These are phyloP conservation scores for Fistularia commersonii DNA, from an alignment of 2,797 vertebrate species.

Conservation along the genomic window DNA sequence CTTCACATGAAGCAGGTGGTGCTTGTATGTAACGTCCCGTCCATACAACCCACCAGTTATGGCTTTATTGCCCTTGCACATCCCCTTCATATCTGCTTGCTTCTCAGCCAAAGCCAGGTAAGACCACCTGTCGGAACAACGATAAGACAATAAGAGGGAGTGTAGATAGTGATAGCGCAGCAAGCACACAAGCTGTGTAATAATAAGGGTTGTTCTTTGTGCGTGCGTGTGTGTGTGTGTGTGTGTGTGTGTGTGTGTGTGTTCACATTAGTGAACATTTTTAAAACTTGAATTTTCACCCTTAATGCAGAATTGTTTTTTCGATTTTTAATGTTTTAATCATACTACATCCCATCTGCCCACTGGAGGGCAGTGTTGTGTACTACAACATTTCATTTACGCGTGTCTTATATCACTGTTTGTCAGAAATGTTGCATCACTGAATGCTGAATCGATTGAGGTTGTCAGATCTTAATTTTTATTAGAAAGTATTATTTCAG, in stretches of 20 bases:
- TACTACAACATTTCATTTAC: constrained; percentile 11
- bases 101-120: constrained; percentile 59
- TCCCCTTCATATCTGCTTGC: constrained; percentile 69
- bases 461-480: too few relatives aligned
- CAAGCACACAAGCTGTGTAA: constrained; percentile 37
- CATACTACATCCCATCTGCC: constrained; percentile 12
- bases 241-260: neutral
- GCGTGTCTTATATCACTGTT: constrained; percentile 11
- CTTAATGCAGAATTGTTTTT: neutral
- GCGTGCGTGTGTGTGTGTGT: neutral
- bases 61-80: constrained; percentile 76
- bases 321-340: neutral
- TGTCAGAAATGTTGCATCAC: too few relatives aligned
- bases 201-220: constrained; percentile 24
- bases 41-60: constrained; percentile 70
- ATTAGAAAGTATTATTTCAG: too few relatives aligned
- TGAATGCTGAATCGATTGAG: too few relatives aligned
- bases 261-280: too few relatives aligned
- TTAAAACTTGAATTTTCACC: neutral
- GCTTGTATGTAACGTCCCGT: constrained; percentile 63
- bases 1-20: constrained; percentile 74
- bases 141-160: constrained; percentile 63
- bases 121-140: constrained; percentile 74
- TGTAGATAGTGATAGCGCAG: constrained; percentile 41
- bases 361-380: constrained; percentile 55